Evolutionary conservation across 2,888 invertebrate genomes (phyloP).

Genomic region (Gerris lacustris): DNA sequence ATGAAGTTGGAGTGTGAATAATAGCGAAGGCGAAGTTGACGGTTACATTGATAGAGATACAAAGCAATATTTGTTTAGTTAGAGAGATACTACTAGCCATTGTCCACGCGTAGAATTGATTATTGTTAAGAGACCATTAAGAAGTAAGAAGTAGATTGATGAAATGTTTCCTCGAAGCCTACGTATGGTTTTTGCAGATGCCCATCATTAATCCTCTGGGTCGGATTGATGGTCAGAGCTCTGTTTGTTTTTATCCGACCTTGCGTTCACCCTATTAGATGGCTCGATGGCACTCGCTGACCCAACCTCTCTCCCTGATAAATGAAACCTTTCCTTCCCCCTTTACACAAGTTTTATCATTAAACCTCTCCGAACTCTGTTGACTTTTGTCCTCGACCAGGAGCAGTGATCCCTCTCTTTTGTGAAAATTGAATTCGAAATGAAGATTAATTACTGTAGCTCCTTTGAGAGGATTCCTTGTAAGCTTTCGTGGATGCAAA

Average conservation of each 20-base stretch:
- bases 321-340: slow-evolving; percentile 3
- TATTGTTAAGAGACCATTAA: slow-evolving; percentile 2
- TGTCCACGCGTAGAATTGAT: background rate
- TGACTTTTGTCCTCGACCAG: background rate
- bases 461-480: background rate
- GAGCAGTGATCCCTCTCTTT: background rate
- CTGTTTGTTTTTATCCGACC: background rate
- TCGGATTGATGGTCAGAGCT: slow-evolving; percentile 3
- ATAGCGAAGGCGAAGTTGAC: too few relatives aligned
- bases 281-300: background rate
- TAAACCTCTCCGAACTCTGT: background rate
- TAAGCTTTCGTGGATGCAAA: background rate
- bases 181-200: slow-evolving; percentile 1
- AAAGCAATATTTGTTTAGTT: too few relatives aligned
- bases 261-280: background rate
- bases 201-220: background rate
- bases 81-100: background rate
- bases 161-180: background rate
- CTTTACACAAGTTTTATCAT: slow-evolving; percentile 1
- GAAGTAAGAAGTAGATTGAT: slow-evolving; percentile 5
- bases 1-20: too few relatives aligned
- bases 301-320: background rate
- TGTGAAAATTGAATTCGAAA: slow-evolving; percentile 1
- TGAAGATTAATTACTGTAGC: background rate
- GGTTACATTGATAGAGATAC: too few relatives aligned